phyloP scores from a whole-genome alignment of 2,113 vertebrate species.

The Syngnathus typhle region DNA sequence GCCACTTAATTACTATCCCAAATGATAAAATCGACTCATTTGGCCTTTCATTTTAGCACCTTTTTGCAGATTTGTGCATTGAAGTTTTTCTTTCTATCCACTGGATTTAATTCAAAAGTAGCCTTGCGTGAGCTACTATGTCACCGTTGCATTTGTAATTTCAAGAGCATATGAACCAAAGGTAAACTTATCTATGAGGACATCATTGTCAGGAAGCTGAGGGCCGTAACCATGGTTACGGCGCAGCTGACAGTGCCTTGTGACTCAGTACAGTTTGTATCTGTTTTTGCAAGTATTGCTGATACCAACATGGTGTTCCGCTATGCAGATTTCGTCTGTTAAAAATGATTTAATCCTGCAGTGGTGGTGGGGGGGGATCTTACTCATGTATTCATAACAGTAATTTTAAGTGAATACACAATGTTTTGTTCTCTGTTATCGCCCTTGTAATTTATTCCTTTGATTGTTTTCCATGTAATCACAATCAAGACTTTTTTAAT shows the following conservation, averaged over 20 bases:
- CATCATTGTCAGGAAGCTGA: conserved; percentile 23
- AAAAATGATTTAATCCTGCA: conserved; percentile 17
- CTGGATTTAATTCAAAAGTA: conserved; percentile 6
- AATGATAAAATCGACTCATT: neutral
- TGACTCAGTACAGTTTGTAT: conserved; percentile 36
- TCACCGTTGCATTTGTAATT: conserved; percentile 38
- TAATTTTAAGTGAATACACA: conserved; percentile 17
- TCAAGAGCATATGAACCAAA: conserved; percentile 30
- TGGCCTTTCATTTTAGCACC: neutral
- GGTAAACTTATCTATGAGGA: conserved; percentile 18
- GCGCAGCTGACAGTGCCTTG: conserved; percentile 53
- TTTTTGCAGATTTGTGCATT: neutral
- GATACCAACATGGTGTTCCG: conserved; percentile 16
- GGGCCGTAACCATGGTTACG: conserved; percentile 48
- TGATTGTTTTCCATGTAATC: conserved; percentile 9
- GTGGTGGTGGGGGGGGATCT: neutral
- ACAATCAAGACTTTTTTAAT: neutral
- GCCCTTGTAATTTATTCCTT: conserved; percentile 1
- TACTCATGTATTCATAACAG: conserved; percentile 9
- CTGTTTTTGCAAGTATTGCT: conserved; percentile 10
- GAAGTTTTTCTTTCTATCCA: neutral
- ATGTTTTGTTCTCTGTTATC: conserved; percentile 15
- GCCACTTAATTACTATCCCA: neutral
- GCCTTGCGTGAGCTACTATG: conserved; percentile 8
- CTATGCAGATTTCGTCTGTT: conserved; percentile 26